Base-by-base conservation (phyloP, 2,888 invertebrate species). In the Rhamphomyia laevipes region DNA sequence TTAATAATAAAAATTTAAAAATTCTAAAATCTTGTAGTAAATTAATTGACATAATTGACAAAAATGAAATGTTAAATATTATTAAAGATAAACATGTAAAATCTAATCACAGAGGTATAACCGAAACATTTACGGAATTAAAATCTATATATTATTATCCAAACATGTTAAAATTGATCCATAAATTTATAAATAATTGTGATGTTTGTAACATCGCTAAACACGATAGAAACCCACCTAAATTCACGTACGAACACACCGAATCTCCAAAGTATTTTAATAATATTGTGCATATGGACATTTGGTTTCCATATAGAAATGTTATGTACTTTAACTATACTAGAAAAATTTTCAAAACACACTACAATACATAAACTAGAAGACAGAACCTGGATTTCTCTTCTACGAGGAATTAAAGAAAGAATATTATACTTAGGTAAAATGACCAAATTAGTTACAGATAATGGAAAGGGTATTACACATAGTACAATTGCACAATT, bases 21-120 rank as follows among this genome's bases (percentile, higher is more conserved):
- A 35, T 35, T 13, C 7, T 35, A 35, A 35, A n/a, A 13, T 35
- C 12, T n/a, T n/a, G 35, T n/a, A n/a, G 3, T n/a, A 35, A n/a
- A n/a, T n/a, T 35, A 35, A 13, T 13, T 10, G 49, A 49, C 31
- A 49, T 49, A 12, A 47, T 21, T 10, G 49, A 45, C 33, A 52
- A 49, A 41, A 30, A 46, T 13, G 13, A 48, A 43, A 18, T 48
- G 23, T 10, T 50, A 9, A 16, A 7, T 5, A 15, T 45, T 18
- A 48, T 46, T 18, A 47, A 48, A 33, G 35, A 38, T 4, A 38
- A 48, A 45, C 50, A 51, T 18, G 15, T 46, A 16, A 48, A 18
- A 38, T 48, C 48, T 11, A 51, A 51, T 23, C 43, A 51, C 35
- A 18, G 51, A 40, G 48, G 48, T 11, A 48, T 48, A 15, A n/a